These are phyloP conservation scores for Hassar affinis DNA, from an alignment of 2,113 vertebrate genomes.

Conservation along the genomic window DNA sequence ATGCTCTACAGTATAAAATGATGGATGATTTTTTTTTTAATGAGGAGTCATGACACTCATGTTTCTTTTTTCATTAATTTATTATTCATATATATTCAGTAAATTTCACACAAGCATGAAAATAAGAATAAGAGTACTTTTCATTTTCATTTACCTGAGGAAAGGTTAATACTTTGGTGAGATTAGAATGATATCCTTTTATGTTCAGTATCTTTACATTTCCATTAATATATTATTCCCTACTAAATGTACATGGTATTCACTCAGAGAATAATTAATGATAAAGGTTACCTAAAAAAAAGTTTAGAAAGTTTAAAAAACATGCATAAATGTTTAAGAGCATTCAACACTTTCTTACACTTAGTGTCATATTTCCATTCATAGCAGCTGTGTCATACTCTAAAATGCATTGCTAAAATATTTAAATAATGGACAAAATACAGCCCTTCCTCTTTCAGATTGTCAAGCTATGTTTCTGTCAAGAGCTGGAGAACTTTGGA, in stretches of 20 bases:
- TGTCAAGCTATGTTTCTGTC: conserved; percentile 74
- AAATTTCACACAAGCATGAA: neutral
- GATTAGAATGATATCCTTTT: conserved; percentile 50
- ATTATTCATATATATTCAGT: neutral
- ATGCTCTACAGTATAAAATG: too few species aligned
- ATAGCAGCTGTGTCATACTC: conserved; percentile 57
- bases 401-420: conserved; percentile 70
- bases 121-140: neutral
- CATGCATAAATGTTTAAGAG: conserved; percentile 70
- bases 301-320: conserved; percentile 74
- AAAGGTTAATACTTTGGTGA: conserved; percentile 49
- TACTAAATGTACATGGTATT: conserved; percentile 70
- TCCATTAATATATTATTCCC: conserved; percentile 70
- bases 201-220: conserved; percentile 58
- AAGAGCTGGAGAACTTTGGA: conserved; percentile 69
- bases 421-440: conserved; percentile 75
- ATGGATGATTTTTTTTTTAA: too few species aligned
- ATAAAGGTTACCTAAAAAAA: too few species aligned
- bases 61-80: neutral
- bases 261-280: conserved; percentile 65
- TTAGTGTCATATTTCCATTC: conserved; percentile 48
- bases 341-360: conserved; percentile 54
- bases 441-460: conserved; percentile 66
- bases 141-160: conserved; percentile 32
- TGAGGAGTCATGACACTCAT: neutral